Evolutionary conservation across 2,113 vertebrate genomes (phyloP).

Genomic region (Poicephalus meyeri): DNA sequence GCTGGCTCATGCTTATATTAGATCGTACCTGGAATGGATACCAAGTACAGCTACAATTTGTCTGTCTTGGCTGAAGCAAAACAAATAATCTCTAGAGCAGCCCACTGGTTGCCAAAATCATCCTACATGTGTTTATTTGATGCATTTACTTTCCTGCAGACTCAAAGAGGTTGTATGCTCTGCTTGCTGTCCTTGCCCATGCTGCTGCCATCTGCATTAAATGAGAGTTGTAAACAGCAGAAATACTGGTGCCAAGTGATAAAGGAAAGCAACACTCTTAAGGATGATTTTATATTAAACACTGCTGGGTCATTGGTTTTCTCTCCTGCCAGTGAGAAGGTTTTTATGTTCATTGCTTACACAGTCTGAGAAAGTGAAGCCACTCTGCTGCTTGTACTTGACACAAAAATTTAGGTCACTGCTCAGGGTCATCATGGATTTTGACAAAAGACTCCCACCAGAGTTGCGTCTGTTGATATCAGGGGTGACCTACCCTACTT

Average conservation of each 20-base stretch:
- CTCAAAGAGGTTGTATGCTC: background rate
- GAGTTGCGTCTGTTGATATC: background rate
- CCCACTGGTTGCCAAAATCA: background rate
- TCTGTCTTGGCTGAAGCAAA: background rate
- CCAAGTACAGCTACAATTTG: background rate
- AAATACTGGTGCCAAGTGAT: background rate
- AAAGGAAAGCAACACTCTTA: background rate
- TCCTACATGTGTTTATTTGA: background rate
- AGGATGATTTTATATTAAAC: background rate
- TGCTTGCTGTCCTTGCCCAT: background rate
- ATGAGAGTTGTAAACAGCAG: background rate
- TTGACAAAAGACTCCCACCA: background rate
- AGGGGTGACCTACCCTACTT: background rate
- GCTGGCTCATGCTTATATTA: conserved; percentile 43
- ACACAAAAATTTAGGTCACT: background rate
- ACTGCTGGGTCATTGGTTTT: background rate
- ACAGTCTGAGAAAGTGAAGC: background rate
- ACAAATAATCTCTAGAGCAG: background rate
- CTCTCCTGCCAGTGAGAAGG: background rate
- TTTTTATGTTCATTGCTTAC: background rate
- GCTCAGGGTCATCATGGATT: background rate
- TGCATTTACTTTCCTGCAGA: background rate
- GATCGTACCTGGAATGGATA: background rate
- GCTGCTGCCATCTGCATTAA: background rate
- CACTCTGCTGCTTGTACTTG: background rate